Conservation (phyloP, 2,113 vertebrate species). For the Ochotona curzoniae region DNA sequence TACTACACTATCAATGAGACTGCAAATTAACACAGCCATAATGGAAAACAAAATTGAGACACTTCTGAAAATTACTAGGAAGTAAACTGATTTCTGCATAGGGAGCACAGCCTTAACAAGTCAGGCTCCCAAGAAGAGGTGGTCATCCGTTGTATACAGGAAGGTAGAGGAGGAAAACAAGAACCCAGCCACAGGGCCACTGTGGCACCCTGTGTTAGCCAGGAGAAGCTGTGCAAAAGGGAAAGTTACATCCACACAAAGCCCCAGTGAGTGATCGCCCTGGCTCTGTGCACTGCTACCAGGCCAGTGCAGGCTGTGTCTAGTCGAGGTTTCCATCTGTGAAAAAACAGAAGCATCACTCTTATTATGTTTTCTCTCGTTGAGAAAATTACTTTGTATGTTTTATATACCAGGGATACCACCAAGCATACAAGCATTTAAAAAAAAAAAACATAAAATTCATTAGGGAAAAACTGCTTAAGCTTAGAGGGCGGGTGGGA, state of each 20-base stretch:
- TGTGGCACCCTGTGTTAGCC: neutral
- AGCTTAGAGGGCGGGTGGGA: neutral
- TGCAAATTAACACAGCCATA: neutral
- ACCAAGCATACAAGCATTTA: neutral
- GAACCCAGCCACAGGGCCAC: neutral
- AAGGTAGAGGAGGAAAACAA: neutral
- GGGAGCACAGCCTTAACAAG: neutral
- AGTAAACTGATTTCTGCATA: neutral
- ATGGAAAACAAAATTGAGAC: neutral
- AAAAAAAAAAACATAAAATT: slow-evolving; percentile 7
- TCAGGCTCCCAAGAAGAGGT: neutral
- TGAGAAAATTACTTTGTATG: slow-evolving; percentile 15
- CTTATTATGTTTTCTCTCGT: neutral
- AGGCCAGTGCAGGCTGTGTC: neutral
- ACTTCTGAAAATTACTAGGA: neutral
- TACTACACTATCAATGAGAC: neutral
- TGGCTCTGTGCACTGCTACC: neutral
- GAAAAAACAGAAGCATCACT: neutral
- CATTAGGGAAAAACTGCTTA: neutral
- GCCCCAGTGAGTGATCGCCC: neutral
- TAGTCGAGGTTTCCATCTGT: neutral
- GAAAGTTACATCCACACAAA: neutral
- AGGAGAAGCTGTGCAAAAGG: neutral
- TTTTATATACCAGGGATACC: slow-evolving; percentile 2
- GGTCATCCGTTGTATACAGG: neutral